Base-by-base conservation (phyloP, 92 coral and sea anemone species). In the Micromussa lordhowensis region DNA sequence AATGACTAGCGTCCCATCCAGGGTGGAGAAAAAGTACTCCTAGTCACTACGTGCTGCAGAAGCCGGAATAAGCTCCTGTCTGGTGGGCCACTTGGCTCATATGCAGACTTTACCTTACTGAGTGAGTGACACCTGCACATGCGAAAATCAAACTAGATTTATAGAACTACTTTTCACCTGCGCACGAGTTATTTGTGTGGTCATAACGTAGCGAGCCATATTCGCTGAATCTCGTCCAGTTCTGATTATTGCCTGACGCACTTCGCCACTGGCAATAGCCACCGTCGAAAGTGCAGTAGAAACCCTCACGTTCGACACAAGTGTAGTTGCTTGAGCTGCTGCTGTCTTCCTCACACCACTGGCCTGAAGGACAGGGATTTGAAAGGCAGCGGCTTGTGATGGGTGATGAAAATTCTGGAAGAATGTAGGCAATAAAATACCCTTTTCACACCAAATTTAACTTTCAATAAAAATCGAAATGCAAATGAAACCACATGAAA, bases 141-240 rank as follows among this genome's bases (percentile, higher is more conserved):
- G 11, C 51, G 51, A 79, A 28, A 53, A 63, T 63, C 30, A 63
- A 22, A 63, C 26, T 5, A 24, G 24, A 55, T 16, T 15, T 19
- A 11, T 1, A 19, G 1, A 55, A 21, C 21, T 17, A 22, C 22
- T 3, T 26, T 63, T 53, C n/a, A 81, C 85, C 85, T 61, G 58
- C 74, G 73, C 75, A 81, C 5, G 55, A 32, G 57, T 61, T 61
- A 21, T 24, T 40, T 34, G 85, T 81, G 24, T 81, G 85, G 24
- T 81, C 85, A 63, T 64, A 75, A 35, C 85, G 85, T 10, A 81
- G 57, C 10, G 85, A 81, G 57, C 85, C 85, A 36, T 61, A 81
- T 81, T 34, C 38, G 7, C 31, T 81, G 32, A 59, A 61, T 14
- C 12, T 22, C 75, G 2, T 61, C 85, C 85, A 81, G n/a, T 32